phyloP scores from a whole-genome alignment of 2,797 vertebrate species.

The Lepus oiostolus region DNA sequence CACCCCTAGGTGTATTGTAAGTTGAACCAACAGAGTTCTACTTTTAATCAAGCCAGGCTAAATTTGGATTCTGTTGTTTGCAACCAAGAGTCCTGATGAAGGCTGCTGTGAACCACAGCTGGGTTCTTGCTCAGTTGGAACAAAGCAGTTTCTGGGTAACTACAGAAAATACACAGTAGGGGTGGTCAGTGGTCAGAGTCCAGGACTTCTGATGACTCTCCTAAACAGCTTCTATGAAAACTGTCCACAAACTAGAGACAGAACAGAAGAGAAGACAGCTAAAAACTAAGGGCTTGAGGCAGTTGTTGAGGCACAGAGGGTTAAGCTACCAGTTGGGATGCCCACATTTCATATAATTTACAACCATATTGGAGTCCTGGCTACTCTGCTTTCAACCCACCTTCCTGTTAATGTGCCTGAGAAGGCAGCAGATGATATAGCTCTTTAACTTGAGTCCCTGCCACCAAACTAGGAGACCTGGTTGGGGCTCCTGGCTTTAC shows the following conservation, averaged over 20 bases:
- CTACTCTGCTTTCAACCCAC: no score
- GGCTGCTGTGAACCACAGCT: neutral
- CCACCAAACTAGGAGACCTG: no score
- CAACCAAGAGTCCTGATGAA: constrained; percentile 22
- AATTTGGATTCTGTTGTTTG: constrained; percentile 45
- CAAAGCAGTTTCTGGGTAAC: constrained; percentile 25
- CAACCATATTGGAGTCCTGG: no score
- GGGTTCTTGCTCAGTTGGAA: neutral
- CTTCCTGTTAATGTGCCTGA: no score
- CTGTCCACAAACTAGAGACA: neutral
- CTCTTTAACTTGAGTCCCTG: no score
- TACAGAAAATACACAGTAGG: constrained; percentile 11
- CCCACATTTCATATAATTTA: no score
- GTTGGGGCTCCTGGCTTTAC: no score
- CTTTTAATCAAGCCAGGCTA: neutral
- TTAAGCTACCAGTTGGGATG: no score
- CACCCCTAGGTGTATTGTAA: neutral
- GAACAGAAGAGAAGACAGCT: neutral
- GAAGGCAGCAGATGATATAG: no score
- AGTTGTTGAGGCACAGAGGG: no score
- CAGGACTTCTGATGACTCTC: neutral
- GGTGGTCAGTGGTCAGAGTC: neutral
- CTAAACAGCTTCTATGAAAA: constrained; percentile 37
- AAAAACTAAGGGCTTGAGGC: neutral
- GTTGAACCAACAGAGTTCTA: neutral